Base-by-base conservation (phyloP, 2,113 vertebrate genomes). In the Cyanistes caeruleus region DNA sequence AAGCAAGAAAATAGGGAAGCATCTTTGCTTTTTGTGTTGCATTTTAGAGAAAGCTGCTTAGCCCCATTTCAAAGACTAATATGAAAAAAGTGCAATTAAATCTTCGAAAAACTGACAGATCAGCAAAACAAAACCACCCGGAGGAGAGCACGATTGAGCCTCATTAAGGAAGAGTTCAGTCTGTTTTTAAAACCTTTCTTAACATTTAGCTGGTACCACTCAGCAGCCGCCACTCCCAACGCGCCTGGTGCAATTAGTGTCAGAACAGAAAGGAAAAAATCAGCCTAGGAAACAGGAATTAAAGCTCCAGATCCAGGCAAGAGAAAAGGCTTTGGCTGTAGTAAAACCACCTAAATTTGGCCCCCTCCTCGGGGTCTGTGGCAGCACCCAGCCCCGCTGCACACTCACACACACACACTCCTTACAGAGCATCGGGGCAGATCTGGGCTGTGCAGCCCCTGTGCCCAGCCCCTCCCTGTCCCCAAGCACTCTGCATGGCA, bases 121-220 rank as follows among this genome's bases (percentile, higher is more conserved):
- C 98, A 98, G 97, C 98, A 98, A 98, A 98, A 98, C 98, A 98
- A 98, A 98, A 98, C 97, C 97, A 97, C 98, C 97, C 97, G 73
- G 96, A 98, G 97, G 97, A 98, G 97, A 97, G 96, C 95, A 97
- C 96, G 83, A 97, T 95, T 94, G 97, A 98, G 98, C 97, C 97
- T 98, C 97, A 98, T 98, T 98, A 98, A 97, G 97, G 93, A 97
- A 97, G 97, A 98, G 98, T 98, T 98, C 98, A 97, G 97, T 94
- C 97, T 98, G 97, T 98, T 98, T 98, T 97, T 96, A 98, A 98
- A 98, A 97, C 97, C 97, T 97, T 98, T 98, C 98, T 98, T 97
- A 98, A 97, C 98, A 98, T 97, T 97, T 97, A 98, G 97, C 98
- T 96, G 95, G 98, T 98, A 96, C 97, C 91, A 95, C 98, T 98